Evolutionary conservation across 2,113 vertebrate species (phyloP), one percentile per base, ranked within the genome.

Genomic region (Catharus minimus): DNA sequence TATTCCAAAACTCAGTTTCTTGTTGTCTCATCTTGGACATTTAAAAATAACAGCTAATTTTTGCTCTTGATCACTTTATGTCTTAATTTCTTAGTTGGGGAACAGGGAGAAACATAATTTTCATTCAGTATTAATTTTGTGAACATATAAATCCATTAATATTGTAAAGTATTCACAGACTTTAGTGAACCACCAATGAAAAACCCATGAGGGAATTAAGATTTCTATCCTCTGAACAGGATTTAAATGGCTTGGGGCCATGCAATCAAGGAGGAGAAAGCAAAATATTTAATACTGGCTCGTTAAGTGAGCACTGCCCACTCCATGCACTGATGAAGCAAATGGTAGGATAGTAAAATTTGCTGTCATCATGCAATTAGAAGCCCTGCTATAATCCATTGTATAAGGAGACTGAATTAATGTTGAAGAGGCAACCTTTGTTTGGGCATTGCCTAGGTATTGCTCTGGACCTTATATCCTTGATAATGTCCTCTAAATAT

Each of bases 281-380:
- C 50, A 92, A 92, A 95, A 91, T 85, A 85, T 95, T 92, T 84
- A 87, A 80, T 77, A 66, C 36, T 52, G 55, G 9, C 56, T 93
- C 56, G 73, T 92, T 87, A 77, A 92, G 27, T 64, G 57, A 92
- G 67, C 32, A 66, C 47, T 93, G 74, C 75, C 86, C 71, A 82
- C 60, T 69, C 36, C 43, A 36, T 61, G 22, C 61, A 50, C 43
- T 79, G 46, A 86, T 66, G 56, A 90, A 90, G 66, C 36, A 90
- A 84, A 86, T 79, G 43, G 43, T 62, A 76, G 24, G 71, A 55
- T 84, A 82, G 67, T 66, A 93, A 91, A 95, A 92, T 66, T 56
- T 39, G 56, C 47, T 27, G 49, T 89, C 58, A 82, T 92, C 43
- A n/a, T 73, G 38, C 64, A 82, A 74, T 79, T 95, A 87, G 52